A percentile compares a stretch with the other conserved stretches of the same genome.
phyloP scores from a whole-genome alignment of 1,140 invertebrate genomes.

The Thrips palmi region DNA sequence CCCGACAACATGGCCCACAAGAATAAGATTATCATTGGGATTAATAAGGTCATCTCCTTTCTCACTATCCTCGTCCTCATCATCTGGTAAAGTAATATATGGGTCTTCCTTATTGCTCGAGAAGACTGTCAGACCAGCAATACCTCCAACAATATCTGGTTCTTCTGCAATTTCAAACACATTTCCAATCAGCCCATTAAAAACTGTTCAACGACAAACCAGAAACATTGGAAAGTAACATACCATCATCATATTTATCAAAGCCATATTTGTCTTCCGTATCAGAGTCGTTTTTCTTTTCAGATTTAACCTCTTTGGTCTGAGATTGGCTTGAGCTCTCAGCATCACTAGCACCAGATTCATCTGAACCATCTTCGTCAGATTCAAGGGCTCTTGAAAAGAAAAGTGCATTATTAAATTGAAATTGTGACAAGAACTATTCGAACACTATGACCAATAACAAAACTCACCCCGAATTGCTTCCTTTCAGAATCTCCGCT shows the following conservation, averaged over 20 bases:
- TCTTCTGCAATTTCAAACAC: slow-evolving; percentile 23
- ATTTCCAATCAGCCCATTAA: slow-evolving; percentile 5
- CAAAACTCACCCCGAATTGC: slow-evolving; percentile 28
- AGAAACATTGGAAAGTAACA: too few species aligned
- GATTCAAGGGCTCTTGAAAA: too few species aligned
- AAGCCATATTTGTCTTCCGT: slow-evolving; percentile 27
- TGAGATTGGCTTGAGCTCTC: not conserved
- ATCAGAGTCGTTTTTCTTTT: not conserved
- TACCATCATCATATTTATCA: slow-evolving; percentile 53
- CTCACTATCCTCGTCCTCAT: slow-evolving; percentile 49
- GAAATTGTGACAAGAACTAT: too few species aligned
- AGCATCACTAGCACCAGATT: too few species aligned
- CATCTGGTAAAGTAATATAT: slow-evolving; percentile 30
- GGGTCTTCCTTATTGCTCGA: too few species aligned
- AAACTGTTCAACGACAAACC: not conserved
- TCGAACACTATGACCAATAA: slow-evolving; percentile 16
- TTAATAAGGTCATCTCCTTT: slow-evolving; percentile 82
- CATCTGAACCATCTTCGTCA: too few species aligned
- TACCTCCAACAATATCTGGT: slow-evolving; percentile 20
- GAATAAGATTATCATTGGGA: slow-evolving; percentile 75
- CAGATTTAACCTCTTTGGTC: not conserved
- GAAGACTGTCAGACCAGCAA: slow-evolving; percentile 32
- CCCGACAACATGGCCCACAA: slow-evolving; percentile 70
- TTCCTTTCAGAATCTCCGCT: slow-evolving; percentile 42
- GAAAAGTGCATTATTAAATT: too few species aligned